Evolutionary conservation across 2,797 vertebrate genomes (phyloP).

Genomic region (Microchirus variegatus): DNA sequence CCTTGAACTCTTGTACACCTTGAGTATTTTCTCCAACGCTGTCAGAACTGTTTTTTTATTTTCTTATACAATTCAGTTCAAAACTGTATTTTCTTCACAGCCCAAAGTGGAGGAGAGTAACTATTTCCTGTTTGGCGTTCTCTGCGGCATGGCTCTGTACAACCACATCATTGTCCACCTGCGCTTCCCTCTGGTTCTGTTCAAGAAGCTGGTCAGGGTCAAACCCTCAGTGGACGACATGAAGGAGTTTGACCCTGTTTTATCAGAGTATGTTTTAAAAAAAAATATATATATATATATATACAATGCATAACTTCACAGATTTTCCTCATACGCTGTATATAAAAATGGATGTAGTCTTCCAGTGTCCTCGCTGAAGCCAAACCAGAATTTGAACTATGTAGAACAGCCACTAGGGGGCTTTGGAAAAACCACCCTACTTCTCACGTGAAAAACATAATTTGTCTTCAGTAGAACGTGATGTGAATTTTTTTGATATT

Average conservation of each 20-base stretch:
- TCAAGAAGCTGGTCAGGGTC: constrained; percentile 91
- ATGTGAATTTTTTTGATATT: no score
- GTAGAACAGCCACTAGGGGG: no score
- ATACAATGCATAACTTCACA: background rate
- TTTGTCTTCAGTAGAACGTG: background rate
- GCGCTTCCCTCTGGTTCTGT: constrained; percentile 91
- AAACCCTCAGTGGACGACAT: constrained; percentile 91
- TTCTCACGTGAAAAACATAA: no score
- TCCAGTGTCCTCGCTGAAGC: no score
- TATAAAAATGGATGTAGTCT: no score
- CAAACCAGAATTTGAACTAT: no score
- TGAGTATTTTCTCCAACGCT: no score
- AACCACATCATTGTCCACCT: constrained; percentile 91
- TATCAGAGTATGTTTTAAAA: constrained; percentile 83
- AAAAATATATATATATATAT: no score
- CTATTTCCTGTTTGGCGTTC: constrained; percentile 93
- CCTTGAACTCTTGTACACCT: no score
- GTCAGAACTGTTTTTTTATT: no score
- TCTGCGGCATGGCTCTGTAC: constrained; percentile 95
- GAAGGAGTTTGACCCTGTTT: constrained; percentile 87
- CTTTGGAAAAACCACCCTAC: no score
- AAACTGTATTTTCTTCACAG: constrained; percentile 64
- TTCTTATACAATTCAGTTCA: no score
- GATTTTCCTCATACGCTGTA: background rate
- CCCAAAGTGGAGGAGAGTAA: constrained; percentile 85